Percentiles rank a stretch among this genome's conserved stretches.
Evolutionary conservation across 2,888 invertebrate genomes (phyloP).

Genomic region (Lingula anatina): DNA sequence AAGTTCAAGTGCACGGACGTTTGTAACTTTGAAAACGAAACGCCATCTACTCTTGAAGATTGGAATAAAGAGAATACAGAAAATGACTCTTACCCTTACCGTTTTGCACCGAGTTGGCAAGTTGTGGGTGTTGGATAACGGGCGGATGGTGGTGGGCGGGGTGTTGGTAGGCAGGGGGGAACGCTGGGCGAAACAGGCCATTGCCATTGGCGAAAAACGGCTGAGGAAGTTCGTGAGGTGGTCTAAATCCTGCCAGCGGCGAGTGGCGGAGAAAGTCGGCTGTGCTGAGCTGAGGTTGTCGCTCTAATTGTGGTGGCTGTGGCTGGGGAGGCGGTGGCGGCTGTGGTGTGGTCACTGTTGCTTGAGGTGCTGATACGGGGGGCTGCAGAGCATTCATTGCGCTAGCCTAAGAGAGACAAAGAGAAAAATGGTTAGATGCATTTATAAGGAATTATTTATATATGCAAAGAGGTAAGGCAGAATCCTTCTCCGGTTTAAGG

Average conservation of each 20-base stretch:
- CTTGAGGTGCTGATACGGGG: conserved; percentile 12
- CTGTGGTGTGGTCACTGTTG: conserved; percentile 10
- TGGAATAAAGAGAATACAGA: too few relatives aligned
- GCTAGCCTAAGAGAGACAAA: conserved; percentile 13
- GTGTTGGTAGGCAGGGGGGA: conserved; percentile 37
- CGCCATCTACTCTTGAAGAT: too few relatives aligned
- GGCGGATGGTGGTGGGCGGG: conserved; percentile 44
- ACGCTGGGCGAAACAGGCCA: conserved; percentile 47
- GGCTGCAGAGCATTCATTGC: conserved; percentile 10
- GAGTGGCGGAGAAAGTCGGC: conserved; percentile 37
- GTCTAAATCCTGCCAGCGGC: conserved; percentile 36
- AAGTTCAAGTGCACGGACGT: not conserved
- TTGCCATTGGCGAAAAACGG: conserved; percentile 48
- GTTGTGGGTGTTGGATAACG: conserved; percentile 32
- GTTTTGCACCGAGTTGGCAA: conserved; percentile 34
- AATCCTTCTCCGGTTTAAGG: too few relatives aligned
- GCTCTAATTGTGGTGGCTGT: conserved; percentile 14
- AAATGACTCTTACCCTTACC: too few relatives aligned
- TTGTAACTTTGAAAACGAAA: too few relatives aligned
- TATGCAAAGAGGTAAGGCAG: too few relatives aligned
- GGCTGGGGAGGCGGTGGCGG: conserved; percentile 12
- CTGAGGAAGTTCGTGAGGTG: conserved; percentile 43
- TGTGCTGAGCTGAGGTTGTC: conserved; percentile 11
- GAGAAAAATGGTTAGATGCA: not conserved
- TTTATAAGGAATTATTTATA: too few relatives aligned